These are phyloP conservation scores for Sceloporus undulatus DNA, from an alignment of 2,113 vertebrate genomes.

Conservation along the genomic window DNA sequence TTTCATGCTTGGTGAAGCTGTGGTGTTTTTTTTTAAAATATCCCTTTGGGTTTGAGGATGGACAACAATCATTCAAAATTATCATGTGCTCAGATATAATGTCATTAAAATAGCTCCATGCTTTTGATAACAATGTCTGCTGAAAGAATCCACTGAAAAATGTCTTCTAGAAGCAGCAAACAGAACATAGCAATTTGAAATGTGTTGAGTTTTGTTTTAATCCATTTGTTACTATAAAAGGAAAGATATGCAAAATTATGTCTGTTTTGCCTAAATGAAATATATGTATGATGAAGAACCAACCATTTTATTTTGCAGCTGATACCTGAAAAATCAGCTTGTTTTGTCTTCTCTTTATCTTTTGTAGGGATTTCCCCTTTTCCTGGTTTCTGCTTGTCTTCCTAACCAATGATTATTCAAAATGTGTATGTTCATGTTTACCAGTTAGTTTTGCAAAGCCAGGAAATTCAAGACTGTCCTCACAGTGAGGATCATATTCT, in stretches of 20 bases:
- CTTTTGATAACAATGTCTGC: background rate
- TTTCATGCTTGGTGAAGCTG: no score
- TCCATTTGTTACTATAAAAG: background rate
- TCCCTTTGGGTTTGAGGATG: background rate
- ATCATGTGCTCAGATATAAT: background rate
- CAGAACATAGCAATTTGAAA: background rate
- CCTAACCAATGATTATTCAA: no score
- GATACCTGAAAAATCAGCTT: slow-evolving; percentile 30
- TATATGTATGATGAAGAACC: background rate
- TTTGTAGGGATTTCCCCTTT: no score
- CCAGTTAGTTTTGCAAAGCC: background rate
- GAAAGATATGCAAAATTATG: slow-evolving; percentile 25
- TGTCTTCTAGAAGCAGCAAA: background rate
- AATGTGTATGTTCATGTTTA: background rate
- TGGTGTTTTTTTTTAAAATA: background rate
- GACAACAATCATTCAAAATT: background rate
- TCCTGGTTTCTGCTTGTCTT: no score
- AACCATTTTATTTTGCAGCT: slow-evolving; percentile 22
- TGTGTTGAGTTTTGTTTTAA: background rate
- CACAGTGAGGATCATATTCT: background rate
- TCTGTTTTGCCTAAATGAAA: slow-evolving; percentile 10
- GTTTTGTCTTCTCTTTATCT: background rate
- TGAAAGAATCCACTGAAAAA: background rate
- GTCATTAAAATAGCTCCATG: background rate
- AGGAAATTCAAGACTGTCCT: background rate